Percentiles rank a stretch among this genome's conserved stretches.
Evolutionary conservation across 2,113 vertebrate species (phyloP).

Genomic region (Petaurus breviceps): DNA sequence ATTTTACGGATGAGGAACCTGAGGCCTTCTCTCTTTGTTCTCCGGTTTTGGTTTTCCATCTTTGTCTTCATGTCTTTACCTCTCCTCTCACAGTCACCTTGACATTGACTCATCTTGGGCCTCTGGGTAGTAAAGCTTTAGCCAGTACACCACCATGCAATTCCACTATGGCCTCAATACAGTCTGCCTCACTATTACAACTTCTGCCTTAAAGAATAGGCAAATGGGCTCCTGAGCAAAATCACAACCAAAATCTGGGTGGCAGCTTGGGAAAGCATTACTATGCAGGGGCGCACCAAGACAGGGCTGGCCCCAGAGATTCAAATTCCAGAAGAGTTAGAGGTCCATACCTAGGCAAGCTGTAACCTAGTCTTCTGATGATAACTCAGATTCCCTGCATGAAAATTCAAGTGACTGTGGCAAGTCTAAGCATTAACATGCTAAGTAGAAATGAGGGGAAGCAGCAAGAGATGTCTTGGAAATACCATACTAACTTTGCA

Average conservation of each 20-base stretch:
- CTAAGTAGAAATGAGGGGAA: neutral
- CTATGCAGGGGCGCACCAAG: neutral
- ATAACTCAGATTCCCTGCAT: neutral
- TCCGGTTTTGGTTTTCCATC: neutral
- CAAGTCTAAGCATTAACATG: neutral
- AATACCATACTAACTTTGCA: neutral
- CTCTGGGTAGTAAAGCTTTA: conserved; percentile 16
- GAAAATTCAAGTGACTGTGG: neutral
- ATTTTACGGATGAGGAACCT: neutral
- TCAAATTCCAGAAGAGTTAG: conserved; percentile 52
- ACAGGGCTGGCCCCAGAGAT: conserved; percentile 45
- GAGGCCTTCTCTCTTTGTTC: neutral
- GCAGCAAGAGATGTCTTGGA: neutral
- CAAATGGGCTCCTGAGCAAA: conserved; percentile 16
- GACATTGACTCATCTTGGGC: conserved; percentile 24
- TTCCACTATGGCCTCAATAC: neutral
- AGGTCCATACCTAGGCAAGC: conserved; percentile 25
- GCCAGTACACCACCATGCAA: neutral
- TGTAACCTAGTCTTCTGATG: neutral
- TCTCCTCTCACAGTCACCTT: conserved; percentile 40
- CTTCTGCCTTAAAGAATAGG: conserved; percentile 33
- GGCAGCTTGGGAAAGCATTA: neutral
- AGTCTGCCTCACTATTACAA: neutral
- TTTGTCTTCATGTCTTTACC: conserved; percentile 19
- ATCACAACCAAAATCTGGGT: conserved; percentile 39